A percentile compares a stretch with the other conserved stretches of the same genome.
Conservation (phyloP, 2,797 vertebrate species). For the Anabas testudineus region DNA sequence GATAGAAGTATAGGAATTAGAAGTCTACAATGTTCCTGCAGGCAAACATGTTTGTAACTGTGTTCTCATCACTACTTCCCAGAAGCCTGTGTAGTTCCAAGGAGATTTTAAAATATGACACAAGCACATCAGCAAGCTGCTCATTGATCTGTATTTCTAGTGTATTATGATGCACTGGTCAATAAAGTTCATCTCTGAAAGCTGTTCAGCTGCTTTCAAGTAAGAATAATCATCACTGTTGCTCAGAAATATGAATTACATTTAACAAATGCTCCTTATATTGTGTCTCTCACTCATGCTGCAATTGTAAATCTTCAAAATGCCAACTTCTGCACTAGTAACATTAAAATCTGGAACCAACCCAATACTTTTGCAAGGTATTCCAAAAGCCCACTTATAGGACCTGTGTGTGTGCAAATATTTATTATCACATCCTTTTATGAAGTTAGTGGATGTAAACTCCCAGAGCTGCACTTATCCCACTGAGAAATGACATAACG, state of each 20-base stretch:
- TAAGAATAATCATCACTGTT: background rate
- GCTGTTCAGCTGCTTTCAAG: constrained; percentile 12
- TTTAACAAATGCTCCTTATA: background rate
- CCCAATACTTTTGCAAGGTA: constrained; percentile 1
- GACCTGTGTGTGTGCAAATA: background rate
- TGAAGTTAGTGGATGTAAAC: constrained; percentile 30
- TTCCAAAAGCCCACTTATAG: constrained; percentile 8
- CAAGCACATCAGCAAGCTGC: constrained; percentile 6
- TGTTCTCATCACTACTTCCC: constrained; percentile 6
- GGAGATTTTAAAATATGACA: constrained; percentile 15
- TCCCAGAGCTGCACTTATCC: constrained; percentile 40
- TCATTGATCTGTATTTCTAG: constrained; percentile 23
- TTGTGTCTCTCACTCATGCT: too few relatives aligned
- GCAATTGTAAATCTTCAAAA: too few relatives aligned
- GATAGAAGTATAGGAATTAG: too few relatives aligned
- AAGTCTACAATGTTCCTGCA: background rate
- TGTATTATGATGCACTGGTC: background rate
- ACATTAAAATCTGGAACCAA: background rate
- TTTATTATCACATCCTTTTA: constrained; percentile 28
- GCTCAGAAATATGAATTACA: background rate
- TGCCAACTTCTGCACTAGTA: background rate
- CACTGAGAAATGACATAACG: constrained; percentile 66
- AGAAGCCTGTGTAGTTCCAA: constrained; percentile 32
- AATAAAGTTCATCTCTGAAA: constrained; percentile 8
- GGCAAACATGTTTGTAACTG: background rate